phyloP scores from a whole-genome alignment of 2,888 invertebrate genomes.

The Serripes groenlandicus region DNA sequence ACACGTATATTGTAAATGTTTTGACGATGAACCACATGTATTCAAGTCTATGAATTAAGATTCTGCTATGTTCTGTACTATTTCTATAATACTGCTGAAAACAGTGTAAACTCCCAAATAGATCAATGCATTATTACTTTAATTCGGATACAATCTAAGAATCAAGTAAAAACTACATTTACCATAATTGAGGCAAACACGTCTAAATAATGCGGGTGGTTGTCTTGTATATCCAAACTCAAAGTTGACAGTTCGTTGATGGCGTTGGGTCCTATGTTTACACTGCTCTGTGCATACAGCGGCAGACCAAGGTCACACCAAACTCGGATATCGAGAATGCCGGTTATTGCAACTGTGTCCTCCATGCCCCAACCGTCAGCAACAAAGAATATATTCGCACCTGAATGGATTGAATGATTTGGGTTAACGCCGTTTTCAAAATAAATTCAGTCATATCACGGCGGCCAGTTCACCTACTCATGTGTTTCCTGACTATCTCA shows the following conservation, averaged over 20 bases:
- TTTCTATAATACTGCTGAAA: too few species aligned
- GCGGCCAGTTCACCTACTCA: too few species aligned
- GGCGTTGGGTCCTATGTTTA: not conserved
- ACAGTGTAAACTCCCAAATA: too few species aligned
- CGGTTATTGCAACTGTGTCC: not conserved
- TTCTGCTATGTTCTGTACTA: not conserved
- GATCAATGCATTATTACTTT: too few species aligned
- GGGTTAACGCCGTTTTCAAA: too few species aligned
- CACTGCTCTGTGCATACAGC: not conserved
- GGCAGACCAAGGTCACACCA: not conserved
- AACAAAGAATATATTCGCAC: too few species aligned
- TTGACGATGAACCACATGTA: not conserved
- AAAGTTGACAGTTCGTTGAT: not conserved
- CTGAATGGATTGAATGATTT: too few species aligned
- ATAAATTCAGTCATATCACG: too few species aligned
- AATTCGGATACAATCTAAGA: too few species aligned
- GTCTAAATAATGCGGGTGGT: not conserved
- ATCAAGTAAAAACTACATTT: not conserved
- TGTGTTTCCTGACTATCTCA: too few species aligned
- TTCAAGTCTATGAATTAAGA: not conserved
- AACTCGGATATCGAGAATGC: not conserved
- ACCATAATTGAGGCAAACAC: not conserved
- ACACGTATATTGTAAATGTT: too few species aligned
- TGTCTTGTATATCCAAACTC: not conserved
- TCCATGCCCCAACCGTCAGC: not conserved